Evolutionary conservation across 2,888 invertebrate species (phyloP).

Genomic region (Tinea semifulvella): DNA sequence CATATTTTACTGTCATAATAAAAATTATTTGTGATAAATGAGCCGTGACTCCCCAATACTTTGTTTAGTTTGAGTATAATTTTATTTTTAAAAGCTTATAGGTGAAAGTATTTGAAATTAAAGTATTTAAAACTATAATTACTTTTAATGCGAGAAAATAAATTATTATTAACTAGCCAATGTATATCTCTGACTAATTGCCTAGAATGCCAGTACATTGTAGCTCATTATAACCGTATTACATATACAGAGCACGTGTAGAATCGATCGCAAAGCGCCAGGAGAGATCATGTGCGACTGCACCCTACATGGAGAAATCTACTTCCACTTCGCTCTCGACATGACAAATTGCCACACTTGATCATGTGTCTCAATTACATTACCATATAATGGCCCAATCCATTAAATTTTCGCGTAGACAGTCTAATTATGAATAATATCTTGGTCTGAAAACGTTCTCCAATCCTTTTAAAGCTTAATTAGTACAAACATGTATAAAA

Average conservation of each 20-base stretch:
- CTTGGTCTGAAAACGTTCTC: background rate
- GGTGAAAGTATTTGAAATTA: no score
- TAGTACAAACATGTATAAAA: no score
- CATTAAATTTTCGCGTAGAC: constrained; percentile 7
- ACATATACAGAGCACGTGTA: constrained; percentile 15
- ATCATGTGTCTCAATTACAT: constrained; percentile 13
- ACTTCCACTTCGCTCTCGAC: constrained; percentile 1
- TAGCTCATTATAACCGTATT: constrained; percentile 7
- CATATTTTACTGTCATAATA: background rate
- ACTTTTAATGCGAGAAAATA: no score
- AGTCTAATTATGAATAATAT: background rate
- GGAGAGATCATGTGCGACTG: constrained; percentile 1
- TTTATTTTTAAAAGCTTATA: no score
- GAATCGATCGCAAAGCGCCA: constrained; percentile 16
- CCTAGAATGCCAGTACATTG: background rate
- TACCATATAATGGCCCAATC: constrained; percentile 13
- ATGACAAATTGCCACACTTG: constrained; percentile 10
- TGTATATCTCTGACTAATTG: no score
- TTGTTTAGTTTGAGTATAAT: no score
- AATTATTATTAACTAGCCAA: no score
- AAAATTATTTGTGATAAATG: background rate
- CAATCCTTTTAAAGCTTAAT: background rate
- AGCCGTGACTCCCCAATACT: no score
- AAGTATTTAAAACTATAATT: no score
- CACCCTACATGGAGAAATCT: constrained; percentile 13